Evolutionary conservation across 2,888 invertebrate species (phyloP), one percentile per base, ranked within the genome.

Genomic region (Leucania comma): DNA sequence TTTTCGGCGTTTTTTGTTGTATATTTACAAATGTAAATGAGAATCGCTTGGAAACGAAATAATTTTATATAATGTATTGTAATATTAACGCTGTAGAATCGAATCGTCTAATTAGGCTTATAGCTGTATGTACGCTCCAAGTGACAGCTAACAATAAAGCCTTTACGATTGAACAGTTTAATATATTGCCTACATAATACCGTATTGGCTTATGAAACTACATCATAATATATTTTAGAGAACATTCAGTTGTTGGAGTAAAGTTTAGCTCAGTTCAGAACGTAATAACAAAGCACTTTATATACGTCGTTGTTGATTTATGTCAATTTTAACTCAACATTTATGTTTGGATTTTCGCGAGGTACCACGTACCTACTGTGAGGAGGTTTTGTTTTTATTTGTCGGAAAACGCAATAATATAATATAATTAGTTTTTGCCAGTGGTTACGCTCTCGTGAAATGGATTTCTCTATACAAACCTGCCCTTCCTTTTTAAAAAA

Each of bases 1-100:
- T 92, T 88, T 90, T 88, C 72, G 88, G 86, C 85, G 84, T 83
- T 90, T 90, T 91, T 89, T 90, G 89, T 88, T 90, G 89, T 89
- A 85, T 91, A 89, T 92, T 91, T 91, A 90, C 84, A 87, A 90
- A 91, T 91, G 90, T 87, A 90, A 92, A 91, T 91, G 86, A 91
- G 87, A 85, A 75, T 76, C 75, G 78, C 53, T 67, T 50, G 72
- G 65, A 50, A 67, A 77, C 78, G 68, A 85, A 83, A 82, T 78
- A 78, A 81, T 86, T 84, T 85, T 80, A 80, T 75, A 69, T 72
- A 71, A 67, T 68, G 53, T 76, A 82, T 84, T 78, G 54, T 78
- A 61, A 60, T 71, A 77, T 59, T 64, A 76, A 32, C 51, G 60
- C 63, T 68, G 72, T 62, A 38, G n/a, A 38, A 70, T 75, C 65